Percentiles rank a stretch among this genome's conserved stretches.
Evolutionary conservation across 2,797 vertebrate species (phyloP).

Genomic region (Ptychobarbus kaznakovi): DNA sequence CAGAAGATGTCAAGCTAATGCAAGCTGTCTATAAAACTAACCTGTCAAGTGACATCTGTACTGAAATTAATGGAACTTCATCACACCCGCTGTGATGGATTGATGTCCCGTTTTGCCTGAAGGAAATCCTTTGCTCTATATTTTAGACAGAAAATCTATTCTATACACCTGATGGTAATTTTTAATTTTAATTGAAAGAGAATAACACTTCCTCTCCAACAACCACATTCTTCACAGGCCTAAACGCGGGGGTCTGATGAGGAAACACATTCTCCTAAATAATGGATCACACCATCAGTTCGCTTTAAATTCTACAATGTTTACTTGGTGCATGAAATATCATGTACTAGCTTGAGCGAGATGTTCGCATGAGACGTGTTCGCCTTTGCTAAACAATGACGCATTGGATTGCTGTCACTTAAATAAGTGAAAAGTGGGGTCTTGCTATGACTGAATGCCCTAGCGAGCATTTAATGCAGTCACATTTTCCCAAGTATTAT

Average conservation of each 20-base stretch:
- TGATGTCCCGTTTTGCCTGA: conserved; percentile 23
- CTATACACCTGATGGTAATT: conserved; percentile 23
- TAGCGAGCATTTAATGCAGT: not conserved
- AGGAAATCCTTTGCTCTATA: conserved; percentile 29
- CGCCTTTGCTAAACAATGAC: not conserved
- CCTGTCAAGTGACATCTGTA: not conserved
- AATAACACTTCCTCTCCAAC: conserved; percentile 17
- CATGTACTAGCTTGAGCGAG: not conserved
- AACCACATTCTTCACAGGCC: conserved; percentile 11
- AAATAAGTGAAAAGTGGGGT: not conserved
- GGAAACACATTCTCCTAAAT: conserved; percentile 42
- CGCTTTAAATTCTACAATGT: conserved; percentile 39
- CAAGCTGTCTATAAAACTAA: not conserved
- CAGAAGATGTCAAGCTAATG: not conserved
- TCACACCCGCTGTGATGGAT: conserved; percentile 25
- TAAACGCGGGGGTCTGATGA: conserved; percentile 16
- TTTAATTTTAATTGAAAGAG: conserved; percentile 29
- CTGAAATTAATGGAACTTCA: conserved; percentile 33
- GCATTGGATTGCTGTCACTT: not conserved
- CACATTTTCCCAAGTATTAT: conserved; percentile 24
- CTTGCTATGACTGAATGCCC: not conserved
- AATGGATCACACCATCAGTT: conserved; percentile 43
- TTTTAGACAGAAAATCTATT: conserved; percentile 28
- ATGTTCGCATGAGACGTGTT: not conserved
- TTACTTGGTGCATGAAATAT: conserved; percentile 26